Evolutionary conservation across 2,797 vertebrate genomes (phyloP).

Genomic region (Diglossa cyanea): DNA sequence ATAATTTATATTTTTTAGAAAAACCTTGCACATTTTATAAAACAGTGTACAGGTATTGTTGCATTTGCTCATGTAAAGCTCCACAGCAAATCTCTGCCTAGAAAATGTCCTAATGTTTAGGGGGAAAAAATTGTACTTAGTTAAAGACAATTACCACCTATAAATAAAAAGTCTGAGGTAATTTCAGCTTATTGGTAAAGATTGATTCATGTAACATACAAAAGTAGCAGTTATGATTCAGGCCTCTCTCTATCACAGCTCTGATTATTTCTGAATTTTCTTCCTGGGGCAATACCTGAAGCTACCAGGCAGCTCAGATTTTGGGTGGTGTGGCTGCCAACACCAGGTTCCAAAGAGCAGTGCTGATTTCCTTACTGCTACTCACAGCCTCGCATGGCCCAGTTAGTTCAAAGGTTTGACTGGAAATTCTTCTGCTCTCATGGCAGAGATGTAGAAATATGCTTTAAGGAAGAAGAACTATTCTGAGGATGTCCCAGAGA

Average conservation of each 20-base stretch:
- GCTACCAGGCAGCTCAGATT: not conserved
- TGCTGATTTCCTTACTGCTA: not conserved
- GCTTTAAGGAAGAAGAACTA: not conserved
- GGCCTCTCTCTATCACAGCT: not conserved
- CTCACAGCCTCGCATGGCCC: fast-evolving
- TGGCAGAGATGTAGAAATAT: not conserved
- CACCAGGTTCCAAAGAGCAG: not conserved
- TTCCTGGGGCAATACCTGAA: not conserved
- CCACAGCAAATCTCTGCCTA: not conserved
- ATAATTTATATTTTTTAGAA: constrained; percentile 17
- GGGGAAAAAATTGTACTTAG: not conserved
- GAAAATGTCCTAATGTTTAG: not conserved
- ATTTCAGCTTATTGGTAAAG: not conserved
- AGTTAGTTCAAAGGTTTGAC: not conserved
- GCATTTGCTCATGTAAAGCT: not conserved
- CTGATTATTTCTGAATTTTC: not conserved
- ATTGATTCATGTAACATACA: not conserved
- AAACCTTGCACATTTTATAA: not conserved
- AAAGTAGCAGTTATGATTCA: not conserved
- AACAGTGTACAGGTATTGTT: not conserved
- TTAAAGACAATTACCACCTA: not conserved
- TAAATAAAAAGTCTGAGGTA: not conserved
- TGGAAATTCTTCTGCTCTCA: not conserved
- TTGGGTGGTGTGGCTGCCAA: not conserved
- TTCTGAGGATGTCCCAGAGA: not conserved